A percentile compares a stretch with the other conserved stretches of the same genome.
Conservation (phyloP, 1,140 invertebrate genomes). For the Lucilia sericata region DNA sequence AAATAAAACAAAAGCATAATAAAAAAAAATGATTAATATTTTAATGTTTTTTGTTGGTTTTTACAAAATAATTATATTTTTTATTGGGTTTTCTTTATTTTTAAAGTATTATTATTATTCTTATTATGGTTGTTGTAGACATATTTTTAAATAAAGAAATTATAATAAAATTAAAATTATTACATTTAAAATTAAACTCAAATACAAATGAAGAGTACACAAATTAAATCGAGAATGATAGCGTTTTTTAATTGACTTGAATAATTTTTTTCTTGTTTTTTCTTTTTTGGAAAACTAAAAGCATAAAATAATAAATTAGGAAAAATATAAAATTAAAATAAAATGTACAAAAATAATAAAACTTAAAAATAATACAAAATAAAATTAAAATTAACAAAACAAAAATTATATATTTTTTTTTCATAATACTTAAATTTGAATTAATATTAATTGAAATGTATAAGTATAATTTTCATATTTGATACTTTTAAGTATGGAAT, state of each 20-base stretch:
- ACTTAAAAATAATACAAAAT: conserved; percentile 21
- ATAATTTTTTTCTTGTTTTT: neutral
- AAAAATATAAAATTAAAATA: conserved; percentile 14
- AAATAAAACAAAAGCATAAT: conserved; percentile 27
- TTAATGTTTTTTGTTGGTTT: conserved; percentile 2
- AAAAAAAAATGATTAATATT: conserved; percentile 6
- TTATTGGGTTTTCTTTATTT: neutral
- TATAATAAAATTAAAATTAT: neutral
- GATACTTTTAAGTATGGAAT: conserved; percentile 34
- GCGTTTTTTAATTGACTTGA: neutral
- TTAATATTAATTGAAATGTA: conserved; percentile 33
- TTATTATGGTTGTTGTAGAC: neutral
- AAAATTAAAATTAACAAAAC: conserved; percentile 40
- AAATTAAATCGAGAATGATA: neutral
- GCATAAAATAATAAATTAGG: conserved; percentile 13
- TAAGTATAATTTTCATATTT: conserved; percentile 29
- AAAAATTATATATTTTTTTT: conserved; percentile 27
- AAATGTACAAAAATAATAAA: conserved; percentile 36
- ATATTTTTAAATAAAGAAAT: conserved; percentile 12
- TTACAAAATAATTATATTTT: conserved; percentile 25
- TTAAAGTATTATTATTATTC: neutral
- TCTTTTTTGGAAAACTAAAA: conserved; percentile 7
- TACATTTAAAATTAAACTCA: neutral
- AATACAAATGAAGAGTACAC: neutral
- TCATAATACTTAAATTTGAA: conserved; percentile 39